These are phyloP conservation scores for Sphaerophoria taeniata DNA, from an alignment of 2,888 invertebrate species.

Conservation along the genomic window DNA sequence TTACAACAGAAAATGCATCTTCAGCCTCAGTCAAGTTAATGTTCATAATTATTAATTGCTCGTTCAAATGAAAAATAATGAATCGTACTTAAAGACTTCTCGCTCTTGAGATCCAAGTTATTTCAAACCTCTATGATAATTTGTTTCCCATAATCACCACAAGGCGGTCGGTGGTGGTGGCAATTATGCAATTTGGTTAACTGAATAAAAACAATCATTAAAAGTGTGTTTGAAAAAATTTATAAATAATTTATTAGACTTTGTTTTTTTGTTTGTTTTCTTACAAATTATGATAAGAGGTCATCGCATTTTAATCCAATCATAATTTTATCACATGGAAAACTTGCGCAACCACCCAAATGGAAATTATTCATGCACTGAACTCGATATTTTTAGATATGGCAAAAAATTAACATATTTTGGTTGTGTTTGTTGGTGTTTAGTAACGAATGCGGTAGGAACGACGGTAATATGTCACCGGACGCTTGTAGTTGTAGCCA, in stretches of 20 bases:
- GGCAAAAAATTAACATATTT: background rate
- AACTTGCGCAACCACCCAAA: slow-evolving; percentile 45
- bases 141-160: background rate
- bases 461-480: slow-evolving; percentile 79
- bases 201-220: slow-evolving; percentile 20
- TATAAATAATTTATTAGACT: slow-evolving; percentile 71
- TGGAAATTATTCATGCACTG: slow-evolving; percentile 20
- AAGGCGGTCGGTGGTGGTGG: background rate
- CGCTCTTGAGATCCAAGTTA: background rate
- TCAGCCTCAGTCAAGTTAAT: background rate
- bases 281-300: slow-evolving; percentile 39
- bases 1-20: background rate
- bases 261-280: slow-evolving; percentile 28
- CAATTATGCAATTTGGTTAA: slow-evolving; percentile 15
- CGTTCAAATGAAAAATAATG: slow-evolving; percentile 1
- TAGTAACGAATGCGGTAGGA: slow-evolving; percentile 77
- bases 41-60: background rate
- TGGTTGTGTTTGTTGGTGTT: background rate
- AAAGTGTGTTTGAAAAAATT: slow-evolving; percentile 11
- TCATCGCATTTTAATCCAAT: slow-evolving; percentile 41
- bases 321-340: slow-evolving; percentile 57
- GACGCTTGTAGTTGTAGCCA: slow-evolving; percentile 81
- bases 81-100: slow-evolving; percentile 16
- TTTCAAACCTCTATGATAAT: slow-evolving; percentile 20
- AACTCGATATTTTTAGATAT: background rate